Base-by-base conservation (phyloP, 2,797 vertebrate genomes). In the Orientallactaga sibirica region DNA sequence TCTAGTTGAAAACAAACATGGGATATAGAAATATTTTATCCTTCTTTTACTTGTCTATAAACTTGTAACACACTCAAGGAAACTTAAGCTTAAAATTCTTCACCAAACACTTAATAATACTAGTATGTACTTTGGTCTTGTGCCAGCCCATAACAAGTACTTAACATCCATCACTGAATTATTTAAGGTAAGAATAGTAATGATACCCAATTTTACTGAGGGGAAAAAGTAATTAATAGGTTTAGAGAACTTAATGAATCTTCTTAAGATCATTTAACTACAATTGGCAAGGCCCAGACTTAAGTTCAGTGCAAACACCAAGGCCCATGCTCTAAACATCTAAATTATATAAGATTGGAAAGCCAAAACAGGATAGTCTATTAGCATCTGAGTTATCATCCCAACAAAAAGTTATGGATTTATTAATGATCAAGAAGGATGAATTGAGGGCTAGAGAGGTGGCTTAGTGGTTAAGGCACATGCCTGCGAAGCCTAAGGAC, bases 1-100 rank as follows among this genome's bases (percentile, higher is more conserved):
- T 58, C 83, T 88, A 70, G 89, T n/a, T 79, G 62, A 77, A 94
- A 93, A 94, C 67, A 86, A 86, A 76, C 5, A 93, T 8, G 55
- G 37, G 62, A 61, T 58, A 7, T 11, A 16, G 10, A 58, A 70
- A 29, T 73, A 58, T 67, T 84, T 89, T 75, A 86, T 62, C 19
- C 22, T 73, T 67, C 66, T 52, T 80, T 41, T 70, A 58, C 29
- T 58, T 91, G 68, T 79, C 33, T 67, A 8, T 71, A 80, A 92
- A 79, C 24, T 16, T 87, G 55, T 75, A 89, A 75, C 20, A 75
- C 2, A 48, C 7, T 25, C 8, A 8, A 88, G 4, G 58, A 92
- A 62, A 84, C 4, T 14, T 52, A 55, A 55, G 77, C 48, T 88
- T 96, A 91, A 29, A 66, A 14, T 19, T 48, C 43, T 78, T 85